phyloP scores from a whole-genome alignment of 2,797 vertebrate genomes.

The Linurgus olivaceus region DNA sequence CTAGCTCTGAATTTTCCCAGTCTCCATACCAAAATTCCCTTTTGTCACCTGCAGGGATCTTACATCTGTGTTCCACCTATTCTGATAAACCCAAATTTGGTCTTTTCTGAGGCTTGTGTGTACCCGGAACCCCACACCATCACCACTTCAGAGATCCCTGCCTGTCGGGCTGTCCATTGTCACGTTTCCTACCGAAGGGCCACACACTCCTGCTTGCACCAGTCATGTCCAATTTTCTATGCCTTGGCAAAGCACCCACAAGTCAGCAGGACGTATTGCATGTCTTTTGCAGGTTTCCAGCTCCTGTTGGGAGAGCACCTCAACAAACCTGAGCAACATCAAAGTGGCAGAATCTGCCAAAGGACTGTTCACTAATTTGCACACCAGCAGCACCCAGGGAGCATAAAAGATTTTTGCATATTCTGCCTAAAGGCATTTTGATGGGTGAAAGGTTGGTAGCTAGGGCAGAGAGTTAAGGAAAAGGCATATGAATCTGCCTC shows the following conservation, averaged over 20 bases:
- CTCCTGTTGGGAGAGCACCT: not conserved
- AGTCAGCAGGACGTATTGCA: not conserved
- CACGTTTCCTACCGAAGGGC: rapidly evolving
- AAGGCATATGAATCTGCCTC: not conserved
- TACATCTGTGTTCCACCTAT: not conserved
- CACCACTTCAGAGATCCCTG: not conserved
- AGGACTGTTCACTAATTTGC: not conserved
- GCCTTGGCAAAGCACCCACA: not conserved
- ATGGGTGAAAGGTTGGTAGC: not conserved
- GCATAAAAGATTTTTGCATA: not conserved
- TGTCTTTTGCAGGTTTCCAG: not conserved
- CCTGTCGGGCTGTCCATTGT: rapidly evolving
- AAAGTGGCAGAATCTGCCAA: not conserved
- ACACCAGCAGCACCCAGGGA: not conserved
- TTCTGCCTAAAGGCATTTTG: not conserved
- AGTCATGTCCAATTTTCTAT: not conserved
- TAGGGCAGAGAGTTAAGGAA: not conserved
- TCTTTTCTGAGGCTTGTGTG: not conserved
- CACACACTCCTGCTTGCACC: rapidly evolving
- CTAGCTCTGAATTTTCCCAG: not conserved
- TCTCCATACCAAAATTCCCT: not conserved
- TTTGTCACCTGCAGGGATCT: not conserved
- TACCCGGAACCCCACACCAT: not conserved
- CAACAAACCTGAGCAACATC: not conserved
- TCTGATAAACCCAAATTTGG: not conserved